These are phyloP conservation scores for Pecten maximus DNA, from an alignment of 2,888 invertebrate genomes.

Conservation along the genomic window DNA sequence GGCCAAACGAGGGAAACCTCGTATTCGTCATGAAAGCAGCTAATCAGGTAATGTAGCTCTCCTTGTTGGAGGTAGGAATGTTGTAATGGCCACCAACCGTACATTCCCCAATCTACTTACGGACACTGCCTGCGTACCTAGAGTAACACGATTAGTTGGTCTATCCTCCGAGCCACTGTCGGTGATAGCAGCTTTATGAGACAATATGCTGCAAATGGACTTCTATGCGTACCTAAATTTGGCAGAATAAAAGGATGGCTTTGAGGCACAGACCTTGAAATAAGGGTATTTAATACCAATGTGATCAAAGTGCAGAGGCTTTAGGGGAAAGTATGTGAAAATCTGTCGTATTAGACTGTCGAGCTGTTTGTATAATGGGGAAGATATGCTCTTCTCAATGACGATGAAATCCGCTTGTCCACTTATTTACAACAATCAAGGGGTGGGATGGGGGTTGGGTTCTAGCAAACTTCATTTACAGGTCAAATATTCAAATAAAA, in stretches of 20 bases:
- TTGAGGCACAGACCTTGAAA: background rate
- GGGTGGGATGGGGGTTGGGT: no score
- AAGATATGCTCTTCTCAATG: no score
- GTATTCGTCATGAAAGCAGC: background rate
- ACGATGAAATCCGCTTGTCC: no score
- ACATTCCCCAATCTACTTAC: background rate
- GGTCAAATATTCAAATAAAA: no score
- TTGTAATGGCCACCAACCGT: background rate
- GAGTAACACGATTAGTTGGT: background rate
- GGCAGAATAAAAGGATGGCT: background rate
- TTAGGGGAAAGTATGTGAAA: background rate
- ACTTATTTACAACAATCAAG: no score
- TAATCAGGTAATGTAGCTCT: background rate
- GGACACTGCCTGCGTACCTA: background rate
- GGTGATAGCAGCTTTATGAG: background rate
- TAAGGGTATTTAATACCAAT: background rate
- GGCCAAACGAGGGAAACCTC: background rate
- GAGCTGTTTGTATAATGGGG: no score
- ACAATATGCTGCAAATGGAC: conserved; percentile 2
- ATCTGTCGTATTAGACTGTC: background rate
- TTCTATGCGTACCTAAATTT: background rate
- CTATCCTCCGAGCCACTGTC: background rate
- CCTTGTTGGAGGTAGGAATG: conserved; percentile 24
- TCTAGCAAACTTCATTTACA: no score
- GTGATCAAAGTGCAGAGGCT: background rate